phyloP scores from a whole-genome alignment of 35 echinoderm and acorn worm species.

The Lytechinus variegatus region DNA sequence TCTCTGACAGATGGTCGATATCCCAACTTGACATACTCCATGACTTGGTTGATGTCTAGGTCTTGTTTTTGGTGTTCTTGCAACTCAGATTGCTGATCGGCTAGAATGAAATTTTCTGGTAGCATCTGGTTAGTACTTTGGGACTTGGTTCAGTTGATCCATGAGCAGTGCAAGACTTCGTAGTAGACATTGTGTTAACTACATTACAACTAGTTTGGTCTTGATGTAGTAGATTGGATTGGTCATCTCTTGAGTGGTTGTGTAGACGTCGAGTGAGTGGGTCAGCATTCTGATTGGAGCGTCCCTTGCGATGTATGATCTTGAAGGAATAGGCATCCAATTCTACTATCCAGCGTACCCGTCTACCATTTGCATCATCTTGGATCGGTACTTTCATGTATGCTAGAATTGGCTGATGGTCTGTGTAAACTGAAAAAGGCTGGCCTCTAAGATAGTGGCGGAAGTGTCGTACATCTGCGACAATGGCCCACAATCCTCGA shows the following conservation, averaged over 20 bases:
- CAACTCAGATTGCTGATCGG: background rate
- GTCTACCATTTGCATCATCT: slow-evolving; percentile 45
- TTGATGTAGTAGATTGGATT: background rate
- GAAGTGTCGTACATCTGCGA: slow-evolving; percentile 73
- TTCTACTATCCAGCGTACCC: slow-evolving; percentile 61
- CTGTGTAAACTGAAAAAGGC: slow-evolving; percentile 59
- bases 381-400: slow-evolving; percentile 34
- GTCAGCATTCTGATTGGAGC: slow-evolving; percentile 29
- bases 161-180: background rate
- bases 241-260: background rate
- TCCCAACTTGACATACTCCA: background rate
- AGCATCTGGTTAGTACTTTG: background rate
- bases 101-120: background rate
- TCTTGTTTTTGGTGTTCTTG: background rate
- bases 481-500: slow-evolving; percentile 73
- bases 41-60: background rate
- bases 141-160: background rate
- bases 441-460: slow-evolving; percentile 60
- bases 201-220: background rate
- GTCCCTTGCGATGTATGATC: slow-evolving; percentile 58
- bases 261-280: slow-evolving; percentile 26
- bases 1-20: background rate
- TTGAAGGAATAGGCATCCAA: slow-evolving; percentile 40
- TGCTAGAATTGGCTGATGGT: slow-evolving; percentile 59
- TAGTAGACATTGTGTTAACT: background rate